phyloP scores from a whole-genome alignment of 2,113 vertebrate genomes.

The Bombycilla garrulus region DNA sequence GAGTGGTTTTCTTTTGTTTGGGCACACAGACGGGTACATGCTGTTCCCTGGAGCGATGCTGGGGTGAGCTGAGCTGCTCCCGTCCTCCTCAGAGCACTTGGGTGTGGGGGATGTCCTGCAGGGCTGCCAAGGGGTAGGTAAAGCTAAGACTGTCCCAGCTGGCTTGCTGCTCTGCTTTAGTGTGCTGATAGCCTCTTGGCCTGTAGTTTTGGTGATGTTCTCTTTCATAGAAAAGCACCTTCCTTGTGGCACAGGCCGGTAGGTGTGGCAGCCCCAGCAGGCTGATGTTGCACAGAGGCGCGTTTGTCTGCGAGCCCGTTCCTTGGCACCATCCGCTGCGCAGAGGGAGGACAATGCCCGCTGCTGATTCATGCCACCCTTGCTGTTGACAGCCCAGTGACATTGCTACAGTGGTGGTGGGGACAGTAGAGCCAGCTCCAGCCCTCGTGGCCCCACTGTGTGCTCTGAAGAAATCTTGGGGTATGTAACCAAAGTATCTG shows the following conservation, averaged over 20 bases:
- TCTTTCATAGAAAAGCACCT: neutral
- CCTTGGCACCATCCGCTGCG: accelerated
- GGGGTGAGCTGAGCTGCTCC: neutral
- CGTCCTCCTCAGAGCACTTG: accelerated
- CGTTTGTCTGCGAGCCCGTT: neutral
- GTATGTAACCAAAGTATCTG: neutral
- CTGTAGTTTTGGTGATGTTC: neutral
- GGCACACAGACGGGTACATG: accelerated
- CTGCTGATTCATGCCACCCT: neutral
- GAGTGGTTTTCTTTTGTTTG: neutral
- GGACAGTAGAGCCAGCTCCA: neutral
- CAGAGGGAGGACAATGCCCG: neutral
- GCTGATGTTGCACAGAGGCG: neutral
- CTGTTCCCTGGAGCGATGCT: accelerated
- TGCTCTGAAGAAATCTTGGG: neutral
- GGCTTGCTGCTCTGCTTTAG: neutral
- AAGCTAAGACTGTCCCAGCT: neutral
- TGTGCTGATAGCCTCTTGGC: neutral
- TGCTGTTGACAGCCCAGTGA: neutral
- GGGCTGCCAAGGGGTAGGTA: neutral
- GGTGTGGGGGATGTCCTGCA: neutral
- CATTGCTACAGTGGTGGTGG: neutral
- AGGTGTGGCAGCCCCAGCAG: neutral
- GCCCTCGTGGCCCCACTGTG: neutral
- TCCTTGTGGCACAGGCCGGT: accelerated